Evolutionary conservation across 2,888 invertebrate species (phyloP).

Genomic region (Carabus problematicus): DNA sequence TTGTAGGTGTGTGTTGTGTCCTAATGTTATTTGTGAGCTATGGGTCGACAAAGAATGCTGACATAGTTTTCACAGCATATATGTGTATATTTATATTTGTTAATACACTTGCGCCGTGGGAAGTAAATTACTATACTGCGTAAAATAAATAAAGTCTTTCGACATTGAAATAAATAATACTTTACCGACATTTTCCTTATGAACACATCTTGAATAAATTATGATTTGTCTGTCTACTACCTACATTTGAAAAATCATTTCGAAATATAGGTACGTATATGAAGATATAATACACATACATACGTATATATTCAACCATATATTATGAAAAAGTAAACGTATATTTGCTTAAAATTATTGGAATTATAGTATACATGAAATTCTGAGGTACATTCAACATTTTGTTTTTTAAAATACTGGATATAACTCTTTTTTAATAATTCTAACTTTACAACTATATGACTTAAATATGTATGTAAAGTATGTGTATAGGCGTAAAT

Average conservation of each 20-base stretch:
- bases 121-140: slow-evolving; percentile 38
- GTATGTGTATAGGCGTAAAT: too few species aligned
- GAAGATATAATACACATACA: background rate
- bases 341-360: slow-evolving; percentile 38
- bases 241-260: slow-evolving; percentile 18
- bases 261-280: background rate
- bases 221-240: slow-evolving; percentile 3
- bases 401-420: background rate
- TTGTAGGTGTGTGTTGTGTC: slow-evolving; percentile 9
- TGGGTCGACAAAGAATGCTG: slow-evolving; percentile 13
- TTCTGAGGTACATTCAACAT: slow-evolving; percentile 26
- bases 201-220: slow-evolving; percentile 18
- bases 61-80: slow-evolving; percentile 35
- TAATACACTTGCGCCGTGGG: slow-evolving; percentile 38
- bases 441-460: too few species aligned
- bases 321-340: slow-evolving; percentile 38
- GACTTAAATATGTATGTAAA: too few species aligned
- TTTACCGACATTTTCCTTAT: slow-evolving; percentile 13
- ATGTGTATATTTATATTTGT: slow-evolving; percentile 40
- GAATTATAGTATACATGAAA: slow-evolving; percentile 27
- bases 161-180: slow-evolving; percentile 39
- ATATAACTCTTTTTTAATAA: too few species aligned
- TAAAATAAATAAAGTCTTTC: slow-evolving; percentile 41
- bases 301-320: slow-evolving; percentile 36
- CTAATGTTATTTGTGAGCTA: background rate